These are phyloP conservation scores for Euphonia xanthogaster DNA, from an alignment of 2,797 vertebrate species.

Conservation along the genomic window DNA sequence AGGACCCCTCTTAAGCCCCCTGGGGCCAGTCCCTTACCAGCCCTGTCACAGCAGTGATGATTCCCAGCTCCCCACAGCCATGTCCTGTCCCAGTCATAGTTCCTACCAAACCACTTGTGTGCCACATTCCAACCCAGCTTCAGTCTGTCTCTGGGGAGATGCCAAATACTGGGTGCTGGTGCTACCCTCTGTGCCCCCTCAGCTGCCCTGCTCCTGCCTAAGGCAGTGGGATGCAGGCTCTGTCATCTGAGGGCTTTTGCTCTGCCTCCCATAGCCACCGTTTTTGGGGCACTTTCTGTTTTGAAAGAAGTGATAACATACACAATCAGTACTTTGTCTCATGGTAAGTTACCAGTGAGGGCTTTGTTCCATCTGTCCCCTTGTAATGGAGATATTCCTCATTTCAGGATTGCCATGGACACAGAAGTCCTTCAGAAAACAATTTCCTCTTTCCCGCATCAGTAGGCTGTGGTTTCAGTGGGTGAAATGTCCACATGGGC, in stretches of 20 bases:
- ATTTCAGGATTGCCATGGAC: neutral
- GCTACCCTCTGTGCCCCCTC: neutral
- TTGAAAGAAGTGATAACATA: neutral
- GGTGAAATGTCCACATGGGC: neutral
- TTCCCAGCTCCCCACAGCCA: neutral
- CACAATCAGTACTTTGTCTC: neutral
- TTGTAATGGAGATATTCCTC: neutral
- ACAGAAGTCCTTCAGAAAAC: neutral
- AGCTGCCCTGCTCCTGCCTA: too few species aligned
- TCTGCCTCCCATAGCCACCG: neutral
- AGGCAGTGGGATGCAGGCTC: neutral
- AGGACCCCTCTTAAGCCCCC: neutral
- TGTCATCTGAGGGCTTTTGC: neutral
- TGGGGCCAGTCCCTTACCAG: neutral
- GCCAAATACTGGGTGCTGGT: accelerated
- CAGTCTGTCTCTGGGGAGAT: neutral
- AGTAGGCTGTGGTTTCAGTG: neutral
- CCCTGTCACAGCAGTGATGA: accelerated
- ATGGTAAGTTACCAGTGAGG: neutral
- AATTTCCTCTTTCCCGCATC: neutral
- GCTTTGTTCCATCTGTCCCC: neutral
- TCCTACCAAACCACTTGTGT: neutral
- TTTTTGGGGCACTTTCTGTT: neutral
- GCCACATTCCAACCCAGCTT: neutral
- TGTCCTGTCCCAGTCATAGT: accelerated